Evolutionary conservation across 1,140 invertebrate genomes (phyloP), one percentile per base, ranked within the genome.

Genomic region (Lycorma delicatula): DNA sequence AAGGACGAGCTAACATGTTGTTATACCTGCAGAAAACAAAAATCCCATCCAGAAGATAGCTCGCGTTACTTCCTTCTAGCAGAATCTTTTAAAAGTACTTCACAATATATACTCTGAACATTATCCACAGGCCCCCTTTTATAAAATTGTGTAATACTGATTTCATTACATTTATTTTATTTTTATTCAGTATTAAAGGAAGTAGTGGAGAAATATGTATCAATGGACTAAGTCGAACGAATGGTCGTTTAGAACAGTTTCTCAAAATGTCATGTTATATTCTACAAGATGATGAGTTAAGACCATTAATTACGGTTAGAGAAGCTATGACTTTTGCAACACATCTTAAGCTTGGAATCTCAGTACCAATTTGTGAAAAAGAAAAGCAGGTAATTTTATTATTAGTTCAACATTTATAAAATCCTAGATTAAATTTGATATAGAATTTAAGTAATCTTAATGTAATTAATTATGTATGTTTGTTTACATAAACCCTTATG

Each of bases 221-320:
- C 1, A 93, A 93, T 66, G 87, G 85, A 1, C 74, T 74, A 16
- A 70, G 79, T 5, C 75, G 93, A 36, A 82, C 91, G 68, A 78
- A 78, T 25, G 78, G 84, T 41, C 79, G 83, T 57, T 63, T 80
- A 47, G 67, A 79, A 6, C 69, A 71, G 9, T 96, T 94, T 69
- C 79, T 90, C 29, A 82, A 87, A 66, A 80, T 87, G 62, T 90
- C 90, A 0, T 91, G 89, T 55, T 97, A 95, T 68, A 94, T 96
- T 57, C 89, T 91, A 74, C 93, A 96, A 71, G 85, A 95, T 64
- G 90, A 94, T 66, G 79, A 85, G 63, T 74, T 97, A 5, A 84
- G 93, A 56, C 82, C 87, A 0, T 78, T 89, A 63, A 77, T 97
- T 1, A 90, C 88, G 0, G 89, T 94, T 0, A 74, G 82, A 27